Evolutionary conservation across 2,113 vertebrate genomes (phyloP).

Genomic region (Semnornis frantzii): DNA sequence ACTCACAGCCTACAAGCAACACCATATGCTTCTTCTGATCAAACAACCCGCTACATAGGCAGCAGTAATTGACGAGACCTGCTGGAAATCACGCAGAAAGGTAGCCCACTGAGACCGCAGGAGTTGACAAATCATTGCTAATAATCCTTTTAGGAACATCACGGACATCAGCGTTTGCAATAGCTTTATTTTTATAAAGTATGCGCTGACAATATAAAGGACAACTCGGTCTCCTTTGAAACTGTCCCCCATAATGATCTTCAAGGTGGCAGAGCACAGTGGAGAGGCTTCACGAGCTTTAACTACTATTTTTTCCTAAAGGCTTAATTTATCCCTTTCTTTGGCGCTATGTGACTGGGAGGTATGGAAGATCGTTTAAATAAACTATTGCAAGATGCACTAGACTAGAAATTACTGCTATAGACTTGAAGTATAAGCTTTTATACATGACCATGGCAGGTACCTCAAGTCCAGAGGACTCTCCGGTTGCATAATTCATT

Average conservation of each 20-base stretch:
- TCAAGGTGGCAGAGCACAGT: neutral
- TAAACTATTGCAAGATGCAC: neutral
- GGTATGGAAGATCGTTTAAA: neutral
- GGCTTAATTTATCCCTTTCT: neutral
- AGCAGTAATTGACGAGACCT: conserved; percentile 83
- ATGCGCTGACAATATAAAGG: conserved; percentile 70
- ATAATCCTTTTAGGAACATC: conserved; percentile 81
- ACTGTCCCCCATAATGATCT: neutral
- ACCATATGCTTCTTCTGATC: conserved; percentile 86
- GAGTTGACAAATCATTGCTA: conserved; percentile 82
- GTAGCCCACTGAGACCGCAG: conserved; percentile 80
- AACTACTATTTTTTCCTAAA: neutral
- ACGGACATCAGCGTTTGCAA: conserved; percentile 65
- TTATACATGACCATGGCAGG: accelerated
- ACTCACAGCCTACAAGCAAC: conserved; percentile 75
- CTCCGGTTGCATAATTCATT: neutral
- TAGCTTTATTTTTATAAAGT: conserved; percentile 76
- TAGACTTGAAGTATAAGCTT: neutral
- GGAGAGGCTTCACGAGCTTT: neutral
- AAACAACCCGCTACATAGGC: conserved; percentile 79
- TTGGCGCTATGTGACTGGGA: neutral
- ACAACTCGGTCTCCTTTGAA: conserved; percentile 49
- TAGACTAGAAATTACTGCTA: neutral
- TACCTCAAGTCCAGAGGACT: neutral
- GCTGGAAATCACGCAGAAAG: conserved; percentile 85